Evolutionary conservation across 2,888 invertebrate species (phyloP).

Genomic region (Shargacucullia verbasci): DNA sequence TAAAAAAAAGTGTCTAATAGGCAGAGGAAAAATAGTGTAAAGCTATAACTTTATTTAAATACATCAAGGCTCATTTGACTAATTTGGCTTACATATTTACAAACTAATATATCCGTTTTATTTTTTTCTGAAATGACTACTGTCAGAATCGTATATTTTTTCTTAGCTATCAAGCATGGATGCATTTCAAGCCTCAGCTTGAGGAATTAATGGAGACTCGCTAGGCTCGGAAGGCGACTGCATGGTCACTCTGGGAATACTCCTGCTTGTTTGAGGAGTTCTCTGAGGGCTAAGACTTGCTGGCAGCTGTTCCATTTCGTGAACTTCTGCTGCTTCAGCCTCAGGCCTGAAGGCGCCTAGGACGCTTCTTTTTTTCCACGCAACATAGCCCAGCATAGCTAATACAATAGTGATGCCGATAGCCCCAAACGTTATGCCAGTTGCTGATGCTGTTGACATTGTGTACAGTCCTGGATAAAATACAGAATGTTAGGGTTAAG

Average conservation of each 20-base stretch:
- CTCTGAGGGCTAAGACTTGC: constrained; percentile 22
- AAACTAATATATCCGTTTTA: too few species aligned
- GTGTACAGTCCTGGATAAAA: constrained; percentile 73
- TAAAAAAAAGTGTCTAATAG: too few species aligned
- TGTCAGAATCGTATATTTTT: too few species aligned
- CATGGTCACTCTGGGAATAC: constrained; percentile 65
- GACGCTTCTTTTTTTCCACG: constrained; percentile 74
- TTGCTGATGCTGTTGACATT: constrained; percentile 81
- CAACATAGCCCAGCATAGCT: constrained; percentile 66
- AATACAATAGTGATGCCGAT: constrained; percentile 67
- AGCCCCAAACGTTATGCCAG: constrained; percentile 75
- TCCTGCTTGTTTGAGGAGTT: constrained; percentile 51
- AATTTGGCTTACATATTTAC: too few species aligned
- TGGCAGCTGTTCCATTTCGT: constrained; percentile 63
- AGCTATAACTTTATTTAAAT: too few species aligned
- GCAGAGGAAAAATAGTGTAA: too few species aligned
- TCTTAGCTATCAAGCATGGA: neutral
- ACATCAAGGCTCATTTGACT: too few species aligned
- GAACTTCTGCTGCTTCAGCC: constrained; percentile 57
- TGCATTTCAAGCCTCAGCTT: constrained; percentile 3
- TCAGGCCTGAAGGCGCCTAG: constrained; percentile 61
- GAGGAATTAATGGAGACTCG: constrained; percentile 41
- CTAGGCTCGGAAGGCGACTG: constrained; percentile 73
- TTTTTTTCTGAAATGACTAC: too few species aligned
- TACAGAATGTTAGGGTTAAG: neutral